Evolutionary conservation across 2,797 vertebrate species (phyloP).

Genomic region (Argyrosomus regius): DNA sequence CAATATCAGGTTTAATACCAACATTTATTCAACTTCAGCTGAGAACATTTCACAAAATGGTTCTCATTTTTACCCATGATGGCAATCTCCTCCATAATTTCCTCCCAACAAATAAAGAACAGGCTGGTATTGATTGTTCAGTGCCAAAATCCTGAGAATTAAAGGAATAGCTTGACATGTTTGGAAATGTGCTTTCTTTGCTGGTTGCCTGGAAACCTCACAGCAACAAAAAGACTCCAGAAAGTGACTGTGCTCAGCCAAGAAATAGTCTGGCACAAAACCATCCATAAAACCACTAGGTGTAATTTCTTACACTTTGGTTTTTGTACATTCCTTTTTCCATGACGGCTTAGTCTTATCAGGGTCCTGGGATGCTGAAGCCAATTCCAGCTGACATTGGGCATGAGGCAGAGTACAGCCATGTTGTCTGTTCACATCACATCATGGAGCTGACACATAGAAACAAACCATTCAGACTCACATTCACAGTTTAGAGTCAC

Average conservation of each 20-base stretch:
- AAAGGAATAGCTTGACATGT: slow-evolving; percentile 11
- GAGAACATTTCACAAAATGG: slow-evolving; percentile 18
- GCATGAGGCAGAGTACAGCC: no score
- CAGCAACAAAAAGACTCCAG: not conserved
- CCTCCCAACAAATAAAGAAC: slow-evolving; percentile 1
- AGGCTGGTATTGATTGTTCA: slow-evolving; percentile 1
- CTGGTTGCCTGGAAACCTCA: slow-evolving; percentile 13
- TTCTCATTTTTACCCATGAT: not conserved
- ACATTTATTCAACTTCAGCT: slow-evolving; percentile 1
- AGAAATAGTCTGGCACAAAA: not conserved
- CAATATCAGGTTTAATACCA: slow-evolving; percentile 16
- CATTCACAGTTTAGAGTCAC: no score
- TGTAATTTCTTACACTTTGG: not conserved
- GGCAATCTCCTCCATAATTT: not conserved
- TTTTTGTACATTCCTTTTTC: not conserved
- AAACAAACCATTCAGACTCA: no score
- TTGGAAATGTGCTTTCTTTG: not conserved
- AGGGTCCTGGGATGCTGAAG: no score
- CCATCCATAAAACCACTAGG: not conserved
- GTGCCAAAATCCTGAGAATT: not conserved
- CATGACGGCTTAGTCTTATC: no score
- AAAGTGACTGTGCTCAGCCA: not conserved
- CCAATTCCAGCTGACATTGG: no score
- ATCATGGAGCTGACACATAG: no score
- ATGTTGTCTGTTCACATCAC: no score